Conservation (phyloP, 1,140 invertebrate species). For the Propsilocerus akamusi region DNA sequence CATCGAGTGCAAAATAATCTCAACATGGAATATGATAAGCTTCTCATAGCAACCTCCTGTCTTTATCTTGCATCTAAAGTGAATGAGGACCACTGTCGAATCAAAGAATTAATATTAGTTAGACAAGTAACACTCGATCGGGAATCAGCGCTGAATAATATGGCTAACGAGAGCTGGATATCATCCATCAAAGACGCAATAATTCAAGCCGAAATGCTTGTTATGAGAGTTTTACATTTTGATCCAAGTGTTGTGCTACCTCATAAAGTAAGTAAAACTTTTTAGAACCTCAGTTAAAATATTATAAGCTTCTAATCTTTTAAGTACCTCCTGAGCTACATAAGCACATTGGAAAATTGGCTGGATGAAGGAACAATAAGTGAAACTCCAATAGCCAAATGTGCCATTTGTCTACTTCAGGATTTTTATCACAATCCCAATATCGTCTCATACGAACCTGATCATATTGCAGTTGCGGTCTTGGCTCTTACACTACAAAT, state of each 20-base stretch:
- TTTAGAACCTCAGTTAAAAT: too few relatives aligned
- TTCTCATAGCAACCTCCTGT: neutral
- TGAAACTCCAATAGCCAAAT: neutral
- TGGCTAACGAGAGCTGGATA: neutral
- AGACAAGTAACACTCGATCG: neutral
- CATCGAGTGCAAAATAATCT: neutral
- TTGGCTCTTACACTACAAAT: neutral
- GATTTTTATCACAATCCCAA: neutral
- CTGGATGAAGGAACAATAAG: neutral
- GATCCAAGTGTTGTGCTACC: neutral
- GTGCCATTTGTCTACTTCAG: neutral
- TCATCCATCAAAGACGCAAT: neutral
- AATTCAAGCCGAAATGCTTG: neutral
- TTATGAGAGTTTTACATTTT: neutral
- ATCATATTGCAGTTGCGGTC: neutral
- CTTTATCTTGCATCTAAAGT: neutral
- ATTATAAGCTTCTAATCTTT: too few relatives aligned
- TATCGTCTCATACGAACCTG: neutral
- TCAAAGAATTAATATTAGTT: neutral
- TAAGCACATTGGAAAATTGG: neutral
- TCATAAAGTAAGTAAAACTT: too few relatives aligned
- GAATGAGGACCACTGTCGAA: neutral
- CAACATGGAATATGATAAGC: neutral
- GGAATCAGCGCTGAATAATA: neutral
- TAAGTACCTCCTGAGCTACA: neutral